Percentiles rank a stretch among this genome's conserved stretches.
phyloP scores from a whole-genome alignment of 2,888 invertebrate species.

The Trichacis sp. region DNA sequence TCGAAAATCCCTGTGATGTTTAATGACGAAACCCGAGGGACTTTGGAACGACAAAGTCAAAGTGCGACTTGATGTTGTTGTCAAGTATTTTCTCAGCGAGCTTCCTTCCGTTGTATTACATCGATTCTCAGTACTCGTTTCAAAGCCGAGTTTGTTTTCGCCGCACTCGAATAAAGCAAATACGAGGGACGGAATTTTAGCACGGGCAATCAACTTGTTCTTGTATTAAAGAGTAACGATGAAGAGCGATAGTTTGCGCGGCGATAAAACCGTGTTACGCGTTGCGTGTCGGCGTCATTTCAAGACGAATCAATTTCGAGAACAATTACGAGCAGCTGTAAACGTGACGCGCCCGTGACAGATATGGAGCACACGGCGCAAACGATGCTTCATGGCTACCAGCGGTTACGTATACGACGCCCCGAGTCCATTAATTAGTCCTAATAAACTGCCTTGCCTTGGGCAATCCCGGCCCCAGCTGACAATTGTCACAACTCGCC shows the following conservation, averaged over 20 bases:
- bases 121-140: slow-evolving; percentile 46
- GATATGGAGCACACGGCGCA: slow-evolving; percentile 52
- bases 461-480: slow-evolving; percentile 36
- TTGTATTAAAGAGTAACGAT: slow-evolving; percentile 1
- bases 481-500: slow-evolving; percentile 45
- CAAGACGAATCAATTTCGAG: slow-evolving; percentile 56
- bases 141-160: neutral
- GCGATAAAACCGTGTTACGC: slow-evolving; percentile 25
- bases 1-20: slow-evolving; percentile 23
- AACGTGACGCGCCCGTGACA: slow-evolving; percentile 53
- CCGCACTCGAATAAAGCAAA: neutral
- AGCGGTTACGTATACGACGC: slow-evolving; percentile 33
- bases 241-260: slow-evolving; percentile 21
- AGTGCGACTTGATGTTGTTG: slow-evolving; percentile 46
- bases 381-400: slow-evolving; percentile 32
- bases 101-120: slow-evolving; percentile 23
- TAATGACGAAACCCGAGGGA: slow-evolving; percentile 23
- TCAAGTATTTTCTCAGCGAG: slow-evolving; percentile 48
- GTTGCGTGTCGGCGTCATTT: slow-evolving; percentile 24
- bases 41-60: slow-evolving; percentile 29
- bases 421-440: slow-evolving; percentile 58
- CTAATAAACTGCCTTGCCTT: slow-evolving; percentile 52
- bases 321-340: slow-evolving; percentile 52
- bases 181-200: neutral
- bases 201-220: neutral